Evolutionary conservation across 2,113 vertebrate species (phyloP), one percentile per base, ranked within the genome.

Genomic region (Ceyx melanurus): DNA sequence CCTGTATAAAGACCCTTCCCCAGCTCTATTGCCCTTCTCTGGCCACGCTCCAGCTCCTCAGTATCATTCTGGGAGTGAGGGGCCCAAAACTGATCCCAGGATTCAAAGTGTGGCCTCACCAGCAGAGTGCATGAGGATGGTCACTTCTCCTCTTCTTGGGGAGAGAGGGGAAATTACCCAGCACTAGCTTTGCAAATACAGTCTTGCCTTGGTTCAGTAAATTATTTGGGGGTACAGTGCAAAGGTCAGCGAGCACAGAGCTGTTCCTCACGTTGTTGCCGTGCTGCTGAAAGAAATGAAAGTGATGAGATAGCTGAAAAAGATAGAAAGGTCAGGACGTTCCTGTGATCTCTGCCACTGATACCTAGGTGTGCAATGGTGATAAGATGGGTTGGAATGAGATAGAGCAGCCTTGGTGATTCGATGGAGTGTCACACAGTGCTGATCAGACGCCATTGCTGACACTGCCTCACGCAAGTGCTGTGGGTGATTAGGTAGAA

Each of bases 381-480:
- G 87, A 54, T 78, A 61, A 61, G 64, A 68, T 17, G 48, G 73
- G 68, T 9, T 50, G 71, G 62, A 40, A 85, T 51, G 71, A 85
- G 79, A 31, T 19, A 21, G n/a, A 65, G 53, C 35, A 56, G 70
- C 65, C 7, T 1, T 22, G 35, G 19, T 31, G 62, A 60, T 74
- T 15, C 2, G 21, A 8, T 6, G 57, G 45, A 67, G 29, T 51
- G 61, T 48, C 73, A 37, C 40, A 12, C 7, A 9, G 66, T 4
- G 77, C n/a, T 48, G 78, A 79, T 87, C 70, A 53, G 71, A 61
- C 9, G 1, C 3, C 35, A 31, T 20, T 4, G 11, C 58, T 5
- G 8, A 10, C 65, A 13, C 23, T 6, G 7, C 65, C 78, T 56
- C 35, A 13, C 0, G 0, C 25, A 83, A n/a, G 51, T 3, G 0